A percentile compares a stretch with the other conserved stretches of the same genome.
These are phyloP conservation scores for Tiaroga cobitis DNA, from an alignment of 2,797 vertebrate genomes.

Conservation along the genomic window DNA sequence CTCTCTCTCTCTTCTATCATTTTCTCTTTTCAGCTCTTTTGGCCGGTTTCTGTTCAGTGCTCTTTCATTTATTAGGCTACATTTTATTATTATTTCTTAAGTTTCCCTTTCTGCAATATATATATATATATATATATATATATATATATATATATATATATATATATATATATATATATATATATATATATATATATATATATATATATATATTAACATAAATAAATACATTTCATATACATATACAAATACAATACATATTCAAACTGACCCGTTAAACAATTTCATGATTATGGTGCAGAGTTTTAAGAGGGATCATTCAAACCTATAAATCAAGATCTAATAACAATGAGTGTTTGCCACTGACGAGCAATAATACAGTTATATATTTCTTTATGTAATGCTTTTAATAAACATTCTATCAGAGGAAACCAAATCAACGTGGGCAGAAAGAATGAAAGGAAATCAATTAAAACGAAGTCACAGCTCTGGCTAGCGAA, in stretches of 20 bases:
- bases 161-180: not conserved
- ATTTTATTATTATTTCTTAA: too few species aligned
- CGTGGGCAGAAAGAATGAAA: conserved; percentile 81
- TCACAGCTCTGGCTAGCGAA: conserved; percentile 86
- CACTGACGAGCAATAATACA: conserved; percentile 84
- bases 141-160: not conserved
- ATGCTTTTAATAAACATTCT: conserved; percentile 92
- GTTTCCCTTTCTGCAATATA: not conserved
- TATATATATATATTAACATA: not conserved
- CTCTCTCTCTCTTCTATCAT: too few species aligned
- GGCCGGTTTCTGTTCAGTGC: not conserved
- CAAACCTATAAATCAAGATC: conserved; percentile 26
- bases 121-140: not conserved
- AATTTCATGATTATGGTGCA: conserved; percentile 1
- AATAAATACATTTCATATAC: not conserved
- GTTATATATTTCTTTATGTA: conserved; percentile 86
- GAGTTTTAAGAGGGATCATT: conserved; percentile 5
- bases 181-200: not conserved
- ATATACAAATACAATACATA: not conserved
- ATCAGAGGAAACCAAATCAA: conserved; percentile 91
- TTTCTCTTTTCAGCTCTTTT: not conserved
- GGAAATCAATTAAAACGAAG: conserved; percentile 98
- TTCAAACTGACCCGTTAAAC: not conserved
- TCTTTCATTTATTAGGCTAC: too few species aligned
- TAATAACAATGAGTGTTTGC: conserved; percentile 76